A percentile compares a stretch with the other conserved stretches of the same genome.
phyloP scores from a whole-genome alignment of 2,888 invertebrate species.

The Pinctada fucata region DNA sequence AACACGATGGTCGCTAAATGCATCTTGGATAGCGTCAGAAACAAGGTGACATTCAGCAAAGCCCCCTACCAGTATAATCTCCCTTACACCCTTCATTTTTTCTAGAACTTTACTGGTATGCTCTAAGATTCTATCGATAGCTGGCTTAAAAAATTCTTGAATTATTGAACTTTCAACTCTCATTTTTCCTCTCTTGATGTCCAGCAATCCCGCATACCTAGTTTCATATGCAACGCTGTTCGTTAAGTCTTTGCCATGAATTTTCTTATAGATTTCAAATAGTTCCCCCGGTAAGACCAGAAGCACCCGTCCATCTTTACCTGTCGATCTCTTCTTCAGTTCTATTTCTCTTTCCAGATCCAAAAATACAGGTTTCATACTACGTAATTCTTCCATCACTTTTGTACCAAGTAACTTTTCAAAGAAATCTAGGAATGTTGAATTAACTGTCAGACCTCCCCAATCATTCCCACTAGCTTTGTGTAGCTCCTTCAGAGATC shows the following conservation, averaged over 20 bases:
- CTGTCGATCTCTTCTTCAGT: constrained; percentile 22
- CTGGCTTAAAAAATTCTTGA: constrained; percentile 15
- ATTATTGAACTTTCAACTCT: constrained; percentile 20
- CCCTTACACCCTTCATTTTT: background rate
- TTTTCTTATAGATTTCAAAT: constrained; percentile 18
- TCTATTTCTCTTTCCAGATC: constrained; percentile 33
- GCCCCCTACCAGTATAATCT: constrained; percentile 35
- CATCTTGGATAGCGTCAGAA: background rate
- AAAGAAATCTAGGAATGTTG: constrained; percentile 17
- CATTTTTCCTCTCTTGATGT: constrained; percentile 13
- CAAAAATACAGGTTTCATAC: constrained; percentile 14
- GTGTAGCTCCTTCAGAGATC: constrained; percentile 22
- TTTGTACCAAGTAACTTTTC: constrained; percentile 6
- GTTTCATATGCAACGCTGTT: constrained; percentile 29
- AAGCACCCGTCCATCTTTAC: constrained; percentile 9
- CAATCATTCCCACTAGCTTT: constrained; percentile 26
- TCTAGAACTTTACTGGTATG: constrained; percentile 18
- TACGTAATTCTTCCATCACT: constrained; percentile 8
- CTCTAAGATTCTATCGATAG: constrained; percentile 12
- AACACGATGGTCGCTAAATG: background rate
- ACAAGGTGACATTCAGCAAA: constrained; percentile 34
- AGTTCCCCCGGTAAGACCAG: constrained; percentile 15
- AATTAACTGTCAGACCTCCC: constrained; percentile 29
- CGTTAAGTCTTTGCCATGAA: constrained; percentile 12
- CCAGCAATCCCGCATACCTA: constrained; percentile 23